Evolutionary conservation across 2,113 vertebrate genomes (phyloP), one percentile per base, ranked within the genome.

Genomic region (Anser brachyrhynchus): DNA sequence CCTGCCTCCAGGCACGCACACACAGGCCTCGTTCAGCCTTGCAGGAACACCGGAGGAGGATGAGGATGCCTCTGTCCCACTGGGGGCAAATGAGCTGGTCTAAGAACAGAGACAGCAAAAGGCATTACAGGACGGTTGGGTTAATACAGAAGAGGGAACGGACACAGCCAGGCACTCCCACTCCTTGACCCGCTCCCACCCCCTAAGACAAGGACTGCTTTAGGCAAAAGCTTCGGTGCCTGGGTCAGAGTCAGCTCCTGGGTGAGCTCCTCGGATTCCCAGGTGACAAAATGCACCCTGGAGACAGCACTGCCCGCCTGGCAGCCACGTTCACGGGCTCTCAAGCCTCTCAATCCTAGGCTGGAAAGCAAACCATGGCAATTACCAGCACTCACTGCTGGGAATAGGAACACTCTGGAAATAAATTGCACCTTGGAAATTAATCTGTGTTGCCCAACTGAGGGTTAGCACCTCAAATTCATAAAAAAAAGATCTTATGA

Each of bases 51-150:
- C 10, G 21, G 54, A 13, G 49, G 25, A 21, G 77, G 76, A 41
- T 5, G 55, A 86, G 64, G 84, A 29, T 16, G 29, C 33, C 17
- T 11, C 2, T 1, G 4, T n/a, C 44, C 8, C 9, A 1, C 44
- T 4, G 9, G 69, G 29, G 35, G 25, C 65, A 43, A 72, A 43
- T 1, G 3, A 39, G 25, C 2, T 1, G 2, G 72, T 59, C 31
- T 2, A 2, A 79, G n/a, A 33, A 57, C 71, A 43, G 52, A 33
- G 80, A 29, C 13, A 39, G 65, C 65, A 71, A 35, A 85, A 82
- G 29, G 29, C 74, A 54, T 8, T 0, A 0, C 1, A 2, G 44
- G 39, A 17, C 0, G 0, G 33, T 8, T 51, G 79, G 37, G 37
- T 65, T 81, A 13, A 29, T 6, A 15, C 16, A 54, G 1, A 33